Evolutionary conservation across 1,140 invertebrate genomes (phyloP), one percentile per base, ranked within the genome.

Genomic region (Bombus cullumanus): DNA sequence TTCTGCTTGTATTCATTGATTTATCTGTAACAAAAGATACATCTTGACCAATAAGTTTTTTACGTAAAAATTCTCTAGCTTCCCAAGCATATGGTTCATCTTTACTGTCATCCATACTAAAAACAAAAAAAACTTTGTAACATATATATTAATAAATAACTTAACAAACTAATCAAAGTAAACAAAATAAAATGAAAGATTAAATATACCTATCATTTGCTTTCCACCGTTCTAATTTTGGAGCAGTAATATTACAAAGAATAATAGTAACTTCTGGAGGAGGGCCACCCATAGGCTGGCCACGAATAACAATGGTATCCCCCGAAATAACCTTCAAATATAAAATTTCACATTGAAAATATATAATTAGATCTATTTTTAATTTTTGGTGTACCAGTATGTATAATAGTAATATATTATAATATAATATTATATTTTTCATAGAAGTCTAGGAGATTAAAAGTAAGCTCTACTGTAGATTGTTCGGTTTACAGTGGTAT

Each of bases 81-180:
- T 99, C 98, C 98, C 98, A 99, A 3, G 98, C 98, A 96, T 96
- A 99, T 13, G 99, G 98, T 95, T 99, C 98, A 96, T 99, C 98
- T 94, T 97, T 97, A 75, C 97, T 97, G 93, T 97, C 97, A 85
- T 97, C 96, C 39, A 88, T 83, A 4, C 88, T 89, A 31, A 69
- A 81, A 81, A 22, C 22, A 41, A 4, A 39, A 62, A n/a, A 13
- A 10, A n/a, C n/a, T 69, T 47, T 41, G 72, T 68, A 81, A 47
- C 34, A 18, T 62, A 2, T 59, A 34, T 64, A 66, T 22, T n/a
- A 57, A 28, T 31, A 78, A 31, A 78, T 57, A 31, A 43, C 9
- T 25, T 9, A 71, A 39, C 8, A 71, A 81, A 79, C 3, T 81
- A 59, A 75, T 41, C 5, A 10, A 62, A 62, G 2, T 13, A 62